These are phyloP conservation scores for Lutjanus erythropterus DNA, from an alignment of 2,113 vertebrate species.

Conservation along the genomic window DNA sequence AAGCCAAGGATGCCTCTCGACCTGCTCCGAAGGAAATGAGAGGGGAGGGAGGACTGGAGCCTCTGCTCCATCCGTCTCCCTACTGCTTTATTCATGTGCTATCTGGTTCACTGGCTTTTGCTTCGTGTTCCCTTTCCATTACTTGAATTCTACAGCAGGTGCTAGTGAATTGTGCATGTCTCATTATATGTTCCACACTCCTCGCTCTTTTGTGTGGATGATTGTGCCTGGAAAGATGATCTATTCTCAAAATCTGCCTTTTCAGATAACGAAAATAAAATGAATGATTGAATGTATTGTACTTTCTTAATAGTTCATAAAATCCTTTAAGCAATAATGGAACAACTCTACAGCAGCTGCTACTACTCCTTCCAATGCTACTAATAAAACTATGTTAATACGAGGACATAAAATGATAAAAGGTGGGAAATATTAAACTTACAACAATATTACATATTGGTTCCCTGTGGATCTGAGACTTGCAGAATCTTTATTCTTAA, in stretches of 20 bases:
- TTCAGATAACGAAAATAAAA: constrained; percentile 30
- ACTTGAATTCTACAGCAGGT: constrained; percentile 70
- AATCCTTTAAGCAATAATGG: constrained; percentile 6
- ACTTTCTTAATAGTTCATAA: not conserved
- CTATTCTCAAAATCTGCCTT: constrained; percentile 27
- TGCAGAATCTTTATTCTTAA: not conserved
- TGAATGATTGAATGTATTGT: not conserved
- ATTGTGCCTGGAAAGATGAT: constrained; percentile 53
- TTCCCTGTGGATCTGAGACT: not conserved
- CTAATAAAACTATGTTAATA: not conserved
- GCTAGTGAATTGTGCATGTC: constrained; percentile 66
- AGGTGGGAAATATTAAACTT: not conserved
- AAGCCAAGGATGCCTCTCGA: constrained; percentile 75
- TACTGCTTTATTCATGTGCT: constrained; percentile 77
- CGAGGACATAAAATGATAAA: constrained; percentile 2
- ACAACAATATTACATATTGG: not conserved
- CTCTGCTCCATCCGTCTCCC: constrained; percentile 74
- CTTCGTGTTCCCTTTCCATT: constrained; percentile 69
- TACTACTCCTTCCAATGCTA: not conserved
- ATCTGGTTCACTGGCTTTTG: constrained; percentile 70
- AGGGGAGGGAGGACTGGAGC: constrained; percentile 33
- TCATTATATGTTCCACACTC: constrained; percentile 61
- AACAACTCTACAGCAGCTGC: not conserved
- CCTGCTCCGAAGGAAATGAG: constrained; percentile 65
- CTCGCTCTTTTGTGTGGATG: constrained; percentile 47